Evolutionary conservation across 2,113 vertebrate genomes (phyloP).

Genomic region (Orientallactaga bullata): DNA sequence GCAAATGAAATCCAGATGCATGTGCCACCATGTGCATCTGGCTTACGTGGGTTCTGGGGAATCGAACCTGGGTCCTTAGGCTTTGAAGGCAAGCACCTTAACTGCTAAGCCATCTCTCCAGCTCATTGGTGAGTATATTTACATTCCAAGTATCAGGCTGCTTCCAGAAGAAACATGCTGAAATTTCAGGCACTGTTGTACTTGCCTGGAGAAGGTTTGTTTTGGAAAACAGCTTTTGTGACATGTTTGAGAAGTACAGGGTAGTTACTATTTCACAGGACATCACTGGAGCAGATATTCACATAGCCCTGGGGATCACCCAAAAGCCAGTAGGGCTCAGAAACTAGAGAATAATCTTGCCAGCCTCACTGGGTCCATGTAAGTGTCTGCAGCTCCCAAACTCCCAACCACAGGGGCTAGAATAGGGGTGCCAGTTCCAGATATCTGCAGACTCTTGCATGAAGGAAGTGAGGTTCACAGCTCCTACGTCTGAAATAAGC

Average conservation of each 20-base stretch:
- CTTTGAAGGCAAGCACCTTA: no score
- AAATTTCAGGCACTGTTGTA: background rate
- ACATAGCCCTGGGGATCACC: background rate
- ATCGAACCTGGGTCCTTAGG: no score
- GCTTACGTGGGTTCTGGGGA: no score
- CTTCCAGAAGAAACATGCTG: background rate
- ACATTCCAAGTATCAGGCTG: background rate
- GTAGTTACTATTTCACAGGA: background rate
- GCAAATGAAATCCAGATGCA: no score
- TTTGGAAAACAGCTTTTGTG: background rate
- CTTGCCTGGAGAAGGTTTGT: background rate
- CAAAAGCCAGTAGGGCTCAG: background rate
- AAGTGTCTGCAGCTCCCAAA: background rate
- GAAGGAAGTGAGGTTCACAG: constrained; percentile 17
- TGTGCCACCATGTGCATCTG: no score
- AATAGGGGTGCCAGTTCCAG: background rate
- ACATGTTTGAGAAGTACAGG: background rate
- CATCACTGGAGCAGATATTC: background rate
- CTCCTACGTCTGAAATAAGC: background rate
- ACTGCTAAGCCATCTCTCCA: no score
- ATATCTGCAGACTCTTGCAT: background rate
- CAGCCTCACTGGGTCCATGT: background rate
- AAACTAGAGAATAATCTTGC: no score
- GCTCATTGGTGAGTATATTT: background rate
- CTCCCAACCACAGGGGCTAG: background rate